Conservation (phyloP, 2,888 invertebrate genomes). For the Itoplectis maculator region DNA sequence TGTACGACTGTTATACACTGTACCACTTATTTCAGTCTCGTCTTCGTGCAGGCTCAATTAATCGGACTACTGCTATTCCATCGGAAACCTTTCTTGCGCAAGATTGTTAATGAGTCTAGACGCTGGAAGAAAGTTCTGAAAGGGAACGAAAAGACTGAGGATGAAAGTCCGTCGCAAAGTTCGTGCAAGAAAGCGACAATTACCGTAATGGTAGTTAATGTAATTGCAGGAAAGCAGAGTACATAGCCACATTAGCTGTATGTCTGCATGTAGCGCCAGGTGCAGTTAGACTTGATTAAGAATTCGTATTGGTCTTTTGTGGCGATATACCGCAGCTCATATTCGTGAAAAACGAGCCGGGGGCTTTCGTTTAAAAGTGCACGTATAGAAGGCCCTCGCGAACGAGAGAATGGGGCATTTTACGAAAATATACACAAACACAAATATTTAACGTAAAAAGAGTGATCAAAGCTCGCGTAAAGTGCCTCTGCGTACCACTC, state of each 20-base stretch:
- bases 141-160: not conserved
- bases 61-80: not conserved
- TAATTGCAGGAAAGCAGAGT: not conserved
- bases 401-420: not conserved
- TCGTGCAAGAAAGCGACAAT: constrained; percentile 5
- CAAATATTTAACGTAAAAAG: constrained; percentile 17
- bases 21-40: too few species aligned
- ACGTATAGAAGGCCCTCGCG: not conserved
- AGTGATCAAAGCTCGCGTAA: constrained; percentile 10
- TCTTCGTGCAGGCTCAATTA: too few species aligned
- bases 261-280: not conserved
- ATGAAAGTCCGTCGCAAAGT: not conserved
- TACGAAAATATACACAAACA: constrained; percentile 27
- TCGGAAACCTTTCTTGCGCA: not conserved
- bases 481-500: not conserved
- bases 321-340: not conserved
- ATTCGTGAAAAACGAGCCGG: not conserved
- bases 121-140: not conserved
- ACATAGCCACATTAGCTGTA: not conserved
- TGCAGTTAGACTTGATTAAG: constrained; percentile 1
- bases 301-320: not conserved
- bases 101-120: not conserved
- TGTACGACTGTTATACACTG: too few species aligned
- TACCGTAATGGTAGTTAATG: constrained; percentile 1
- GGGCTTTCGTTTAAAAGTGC: not conserved